Conservation (phyloP, 2,797 vertebrate genomes). For the Rachycentron canadum region DNA sequence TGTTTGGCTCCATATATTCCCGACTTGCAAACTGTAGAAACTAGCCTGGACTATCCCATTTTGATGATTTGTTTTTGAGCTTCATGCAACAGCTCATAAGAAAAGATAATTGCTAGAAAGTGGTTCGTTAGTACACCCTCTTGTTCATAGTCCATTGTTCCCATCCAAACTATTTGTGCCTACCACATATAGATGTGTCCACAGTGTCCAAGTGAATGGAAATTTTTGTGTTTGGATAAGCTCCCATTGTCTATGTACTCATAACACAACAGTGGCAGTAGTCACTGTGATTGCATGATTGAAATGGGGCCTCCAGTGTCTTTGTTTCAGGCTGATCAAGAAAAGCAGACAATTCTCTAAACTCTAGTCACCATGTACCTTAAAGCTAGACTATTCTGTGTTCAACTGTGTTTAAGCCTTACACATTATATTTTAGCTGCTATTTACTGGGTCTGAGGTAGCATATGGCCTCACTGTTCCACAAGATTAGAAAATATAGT, state of each 20-base stretch:
- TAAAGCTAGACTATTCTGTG: not conserved
- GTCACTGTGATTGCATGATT: constrained; percentile 11
- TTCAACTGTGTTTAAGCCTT: constrained; percentile 16
- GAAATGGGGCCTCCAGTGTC: constrained; percentile 10
- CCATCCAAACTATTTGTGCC: constrained; percentile 4
- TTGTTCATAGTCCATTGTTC: constrained; percentile 38
- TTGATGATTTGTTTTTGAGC: constrained; percentile 11
- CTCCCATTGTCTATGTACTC: constrained; percentile 29
- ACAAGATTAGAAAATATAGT: constrained; percentile 40
- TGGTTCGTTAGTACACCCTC: constrained; percentile 11
- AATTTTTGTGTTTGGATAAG: constrained; percentile 15
- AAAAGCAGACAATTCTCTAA: constrained; percentile 19
- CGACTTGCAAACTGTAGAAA: not conserved
- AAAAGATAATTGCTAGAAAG: constrained; percentile 41
- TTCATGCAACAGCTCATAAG: constrained; percentile 27
- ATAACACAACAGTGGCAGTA: not conserved
- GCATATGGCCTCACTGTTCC: not conserved
- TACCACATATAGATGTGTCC: not conserved
- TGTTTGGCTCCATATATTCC: not conserved
- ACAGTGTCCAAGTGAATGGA: constrained; percentile 4
- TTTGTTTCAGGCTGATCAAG: constrained; percentile 30
- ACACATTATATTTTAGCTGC: constrained; percentile 20
- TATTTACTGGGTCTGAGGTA: constrained; percentile 31
- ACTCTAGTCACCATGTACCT: constrained; percentile 1
- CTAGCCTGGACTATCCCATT: not conserved